Evolutionary conservation across 2,888 invertebrate species (phyloP).

Genomic region (Nephrocerus scutellatus): DNA sequence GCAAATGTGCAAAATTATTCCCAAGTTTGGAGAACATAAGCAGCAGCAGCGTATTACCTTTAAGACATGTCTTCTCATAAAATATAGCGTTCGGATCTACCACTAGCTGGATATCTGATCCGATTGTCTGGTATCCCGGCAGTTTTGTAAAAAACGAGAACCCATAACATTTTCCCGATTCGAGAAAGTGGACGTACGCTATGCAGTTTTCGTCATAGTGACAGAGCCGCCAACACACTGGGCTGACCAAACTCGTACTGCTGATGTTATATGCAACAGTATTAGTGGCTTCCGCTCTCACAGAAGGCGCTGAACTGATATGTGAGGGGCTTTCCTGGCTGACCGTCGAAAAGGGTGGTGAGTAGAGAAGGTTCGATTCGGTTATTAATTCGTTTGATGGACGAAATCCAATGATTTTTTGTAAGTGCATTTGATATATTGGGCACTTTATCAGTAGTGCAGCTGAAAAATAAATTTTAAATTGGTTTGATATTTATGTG

Average conservation of each 20-base stretch:
- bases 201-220: slow-evolving; percentile 41
- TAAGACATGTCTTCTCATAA: slow-evolving; percentile 44
- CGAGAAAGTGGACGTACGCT: slow-evolving; percentile 41
- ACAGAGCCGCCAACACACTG: slow-evolving; percentile 39
- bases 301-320: slow-evolving; percentile 2
- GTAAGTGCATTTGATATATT: slow-evolving; percentile 42
- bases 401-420: slow-evolving; percentile 45
- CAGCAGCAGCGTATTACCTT: slow-evolving; percentile 29
- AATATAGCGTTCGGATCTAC: slow-evolving; percentile 43
- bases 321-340: slow-evolving; percentile 13
- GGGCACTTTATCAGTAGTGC: slow-evolving; percentile 43
- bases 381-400: slow-evolving; percentile 36
- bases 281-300: slow-evolving; percentile 9
- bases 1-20: slow-evolving; percentile 14
- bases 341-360: slow-evolving; percentile 20
- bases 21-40: background rate
- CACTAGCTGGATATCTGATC: slow-evolving; percentile 33
- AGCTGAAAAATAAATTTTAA: slow-evolving; percentile 29
- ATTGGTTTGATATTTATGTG: too few relatives aligned
- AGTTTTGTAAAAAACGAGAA: slow-evolving; percentile 39
- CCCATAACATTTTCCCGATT: slow-evolving; percentile 41
- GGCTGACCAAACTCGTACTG: slow-evolving; percentile 26
- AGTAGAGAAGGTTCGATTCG: slow-evolving; percentile 35
- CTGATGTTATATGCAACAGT: slow-evolving; percentile 5
- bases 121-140: slow-evolving; percentile 31